Conservation (phyloP, 2,113 vertebrate genomes). For the Elachura formosa region DNA sequence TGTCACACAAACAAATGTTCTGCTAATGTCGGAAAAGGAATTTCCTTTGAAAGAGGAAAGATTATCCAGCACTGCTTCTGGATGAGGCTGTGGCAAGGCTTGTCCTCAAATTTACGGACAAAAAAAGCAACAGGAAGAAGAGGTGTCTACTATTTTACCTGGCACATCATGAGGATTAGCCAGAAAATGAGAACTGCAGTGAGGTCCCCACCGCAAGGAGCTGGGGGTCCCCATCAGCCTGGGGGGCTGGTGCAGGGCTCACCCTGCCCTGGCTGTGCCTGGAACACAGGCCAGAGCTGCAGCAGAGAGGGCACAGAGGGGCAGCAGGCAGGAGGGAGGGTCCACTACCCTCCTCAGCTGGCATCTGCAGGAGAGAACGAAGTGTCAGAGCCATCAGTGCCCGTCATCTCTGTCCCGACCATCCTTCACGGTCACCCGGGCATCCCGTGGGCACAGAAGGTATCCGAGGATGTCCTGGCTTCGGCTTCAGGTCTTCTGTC, state of each 20-base stretch:
- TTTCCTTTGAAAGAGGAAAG: background rate
- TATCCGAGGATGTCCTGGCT: no score
- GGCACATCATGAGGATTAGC: background rate
- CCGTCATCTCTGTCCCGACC: no score
- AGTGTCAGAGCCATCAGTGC: no score
- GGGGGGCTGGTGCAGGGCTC: background rate
- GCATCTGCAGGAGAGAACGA: no score
- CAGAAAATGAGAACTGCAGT: background rate
- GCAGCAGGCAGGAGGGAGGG: no score
- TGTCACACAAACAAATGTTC: background rate
- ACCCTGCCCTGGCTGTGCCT: fast-evolving
- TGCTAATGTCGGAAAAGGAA: background rate
- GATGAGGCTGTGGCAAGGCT: background rate
- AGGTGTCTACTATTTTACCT: background rate
- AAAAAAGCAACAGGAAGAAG: background rate
- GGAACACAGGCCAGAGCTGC: no score
- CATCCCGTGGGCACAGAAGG: no score
- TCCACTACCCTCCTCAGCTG: no score
- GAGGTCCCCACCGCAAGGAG: fast-evolving
- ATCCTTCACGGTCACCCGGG: no score
- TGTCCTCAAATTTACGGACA: background rate
- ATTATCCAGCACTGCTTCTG: background rate
- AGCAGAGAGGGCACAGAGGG: no score
- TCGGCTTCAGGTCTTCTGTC: no score
- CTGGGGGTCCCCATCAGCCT: fast-evolving